A percentile compares a stretch with the other conserved stretches of the same genome.
These are phyloP conservation scores for Parnassius orleans DNA, from an alignment of 2,888 invertebrate genomes.

Conservation along the genomic window DNA sequence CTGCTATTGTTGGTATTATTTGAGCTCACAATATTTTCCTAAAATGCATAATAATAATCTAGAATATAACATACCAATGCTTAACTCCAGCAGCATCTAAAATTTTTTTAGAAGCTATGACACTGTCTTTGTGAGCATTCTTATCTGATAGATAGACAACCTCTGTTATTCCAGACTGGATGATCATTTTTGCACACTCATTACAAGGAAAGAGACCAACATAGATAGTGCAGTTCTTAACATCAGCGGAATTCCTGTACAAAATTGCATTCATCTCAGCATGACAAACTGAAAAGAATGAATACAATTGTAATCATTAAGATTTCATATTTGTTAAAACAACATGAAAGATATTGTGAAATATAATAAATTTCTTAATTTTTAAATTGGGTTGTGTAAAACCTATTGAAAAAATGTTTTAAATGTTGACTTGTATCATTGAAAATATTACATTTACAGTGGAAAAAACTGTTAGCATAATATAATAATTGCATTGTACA, in stretches of 20 bases:
- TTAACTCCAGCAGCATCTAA: constrained; percentile 88
- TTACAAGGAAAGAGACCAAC: constrained; percentile 97
- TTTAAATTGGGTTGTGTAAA: no score
- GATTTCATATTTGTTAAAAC: not conserved
- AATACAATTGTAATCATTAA: constrained; percentile 5
- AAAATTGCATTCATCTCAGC: constrained; percentile 98
- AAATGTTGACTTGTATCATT: no score
- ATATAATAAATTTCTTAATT: no score
- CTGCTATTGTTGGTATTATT: no score
- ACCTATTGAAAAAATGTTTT: no score
- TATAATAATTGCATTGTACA: no score
- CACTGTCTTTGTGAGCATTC: constrained; percentile 83
- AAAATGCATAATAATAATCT: not conserved
- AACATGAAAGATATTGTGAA: not conserved
- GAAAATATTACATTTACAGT: no score
- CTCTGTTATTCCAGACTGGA: constrained; percentile 93
- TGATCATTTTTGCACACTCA: constrained; percentile 98
- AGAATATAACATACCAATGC: constrained; percentile 78
- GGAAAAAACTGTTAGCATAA: no score
- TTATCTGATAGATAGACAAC: constrained; percentile 92
- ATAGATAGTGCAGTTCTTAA: constrained; percentile 91
- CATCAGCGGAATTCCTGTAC: constrained; percentile 90
- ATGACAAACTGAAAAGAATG: constrained; percentile 90
- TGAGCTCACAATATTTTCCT: no score
- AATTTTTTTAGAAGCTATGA: constrained; percentile 90